Evolutionary conservation across 2,888 invertebrate genomes (phyloP).

Genomic region (Ganaspis brasiliensis): DNA sequence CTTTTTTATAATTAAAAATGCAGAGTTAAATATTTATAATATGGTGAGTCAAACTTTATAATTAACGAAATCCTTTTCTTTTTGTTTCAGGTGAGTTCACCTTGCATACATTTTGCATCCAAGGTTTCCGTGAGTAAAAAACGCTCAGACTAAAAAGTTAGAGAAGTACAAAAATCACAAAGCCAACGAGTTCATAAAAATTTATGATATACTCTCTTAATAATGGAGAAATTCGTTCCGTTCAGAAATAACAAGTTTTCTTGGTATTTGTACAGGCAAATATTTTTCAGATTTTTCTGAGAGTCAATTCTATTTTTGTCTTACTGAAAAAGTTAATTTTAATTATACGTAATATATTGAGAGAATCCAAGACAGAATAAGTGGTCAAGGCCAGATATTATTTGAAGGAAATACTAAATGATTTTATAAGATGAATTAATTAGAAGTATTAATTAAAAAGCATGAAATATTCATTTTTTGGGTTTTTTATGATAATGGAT

Average conservation of each 20-base stretch:
- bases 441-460: too few species aligned
- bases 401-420: too few species aligned
- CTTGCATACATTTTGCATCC: constrained; percentile 14
- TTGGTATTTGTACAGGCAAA: background rate
- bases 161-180: background rate
- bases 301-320: too few species aligned
- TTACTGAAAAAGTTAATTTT: too few species aligned
- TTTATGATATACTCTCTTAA: background rate
- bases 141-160: background rate
- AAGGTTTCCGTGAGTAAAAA: constrained; percentile 14
- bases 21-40: too few species aligned
- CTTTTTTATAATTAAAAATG: constrained; percentile 15
- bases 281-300: background rate
- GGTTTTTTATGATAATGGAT: too few species aligned
- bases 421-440: too few species aligned
- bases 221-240: background rate
- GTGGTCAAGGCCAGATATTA: too few species aligned
- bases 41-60: too few species aligned
- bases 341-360: too few species aligned
- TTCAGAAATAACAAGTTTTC: background rate
- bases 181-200: background rate
- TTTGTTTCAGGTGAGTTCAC: constrained; percentile 33
- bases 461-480: too few species aligned
- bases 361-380: too few species aligned
- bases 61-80: constrained; percentile 13